A percentile compares a stretch with the other conserved stretches of the same genome.
These are phyloP conservation scores for Strigops habroptila DNA, from an alignment of 2,113 vertebrate genomes.

Conservation along the genomic window DNA sequence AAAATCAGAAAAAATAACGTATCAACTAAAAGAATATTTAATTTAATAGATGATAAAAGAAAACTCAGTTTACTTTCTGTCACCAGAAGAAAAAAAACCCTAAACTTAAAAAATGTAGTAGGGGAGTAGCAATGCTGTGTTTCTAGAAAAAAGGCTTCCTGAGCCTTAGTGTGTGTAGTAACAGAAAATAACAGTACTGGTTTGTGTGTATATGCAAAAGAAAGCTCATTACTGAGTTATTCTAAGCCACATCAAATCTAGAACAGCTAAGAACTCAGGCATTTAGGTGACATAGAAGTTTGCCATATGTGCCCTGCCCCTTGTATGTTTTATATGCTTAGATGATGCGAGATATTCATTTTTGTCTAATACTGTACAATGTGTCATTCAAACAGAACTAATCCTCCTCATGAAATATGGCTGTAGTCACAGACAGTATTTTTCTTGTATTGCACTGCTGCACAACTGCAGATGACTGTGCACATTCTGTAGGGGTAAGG, in stretches of 20 bases:
- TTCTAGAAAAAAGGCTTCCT: neutral
- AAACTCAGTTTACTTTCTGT: neutral
- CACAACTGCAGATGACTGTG: neutral
- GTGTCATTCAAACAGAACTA: neutral
- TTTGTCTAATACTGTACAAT: neutral
- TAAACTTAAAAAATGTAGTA: neutral
- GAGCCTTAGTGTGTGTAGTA: neutral
- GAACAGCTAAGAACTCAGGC: neutral
- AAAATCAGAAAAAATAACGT: neutral
- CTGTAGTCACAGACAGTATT: neutral
- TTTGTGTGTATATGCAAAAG: neutral
- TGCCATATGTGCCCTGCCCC: neutral
- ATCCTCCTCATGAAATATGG: neutral
- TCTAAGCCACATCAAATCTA: neutral
- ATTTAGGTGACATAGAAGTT: neutral
- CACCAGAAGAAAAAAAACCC: neutral
- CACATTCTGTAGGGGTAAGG: neutral
- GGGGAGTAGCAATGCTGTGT: neutral
- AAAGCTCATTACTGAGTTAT: neutral
- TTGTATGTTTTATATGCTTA: neutral
- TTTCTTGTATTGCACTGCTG: neutral
- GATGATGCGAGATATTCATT: neutral
- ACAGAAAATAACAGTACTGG: neutral
- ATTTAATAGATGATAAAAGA: neutral
- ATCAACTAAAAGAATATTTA: neutral